These are phyloP conservation scores for Falco punctatus DNA, from an alignment of 2,113 vertebrate genomes.

Conservation along the genomic window DNA sequence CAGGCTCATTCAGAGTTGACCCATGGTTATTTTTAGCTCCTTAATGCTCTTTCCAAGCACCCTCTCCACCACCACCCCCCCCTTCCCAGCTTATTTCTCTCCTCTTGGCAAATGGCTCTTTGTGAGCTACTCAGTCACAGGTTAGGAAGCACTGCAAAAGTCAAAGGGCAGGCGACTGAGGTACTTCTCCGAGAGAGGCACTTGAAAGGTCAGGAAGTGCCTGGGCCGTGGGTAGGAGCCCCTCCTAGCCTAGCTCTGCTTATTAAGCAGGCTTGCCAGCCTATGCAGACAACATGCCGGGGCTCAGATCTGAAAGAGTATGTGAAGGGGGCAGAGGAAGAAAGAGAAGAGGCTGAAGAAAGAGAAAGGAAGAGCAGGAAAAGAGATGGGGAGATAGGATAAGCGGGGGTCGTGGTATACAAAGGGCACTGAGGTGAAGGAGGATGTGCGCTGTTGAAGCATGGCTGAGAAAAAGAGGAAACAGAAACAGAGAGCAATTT, in stretches of 20 bases:
- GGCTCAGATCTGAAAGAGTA: neutral
- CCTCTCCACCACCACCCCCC: neutral
- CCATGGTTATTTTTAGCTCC: slow-evolving; percentile 75
- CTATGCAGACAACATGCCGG: neutral
- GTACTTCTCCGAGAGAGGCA: neutral
- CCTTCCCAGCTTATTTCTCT: slow-evolving; percentile 51
- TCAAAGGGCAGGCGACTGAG: slow-evolving; percentile 18
- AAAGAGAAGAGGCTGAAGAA: neutral
- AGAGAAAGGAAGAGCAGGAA: neutral
- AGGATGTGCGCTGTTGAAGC: neutral
- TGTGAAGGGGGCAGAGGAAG: neutral
- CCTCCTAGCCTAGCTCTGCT: neutral
- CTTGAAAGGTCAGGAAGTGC: slow-evolving; percentile 34
- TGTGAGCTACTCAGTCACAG: slow-evolving; percentile 21
- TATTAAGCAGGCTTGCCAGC: neutral
- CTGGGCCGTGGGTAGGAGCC: neutral
- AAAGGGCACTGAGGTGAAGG: neutral
- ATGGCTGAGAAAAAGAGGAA: neutral
- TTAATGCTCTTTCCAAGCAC: slow-evolving; percentile 60
- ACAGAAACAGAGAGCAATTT: neutral
- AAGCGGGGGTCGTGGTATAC: neutral
- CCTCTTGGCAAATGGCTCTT: slow-evolving; percentile 51
- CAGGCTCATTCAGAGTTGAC: slow-evolving; percentile 50
- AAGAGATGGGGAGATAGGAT: neutral
- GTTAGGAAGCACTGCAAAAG: slow-evolving; percentile 46